A percentile compares a stretch with the other conserved stretches of the same genome.
Evolutionary conservation across 2,113 vertebrate species (phyloP).

Genomic region (Dasyurus viverrinus): DNA sequence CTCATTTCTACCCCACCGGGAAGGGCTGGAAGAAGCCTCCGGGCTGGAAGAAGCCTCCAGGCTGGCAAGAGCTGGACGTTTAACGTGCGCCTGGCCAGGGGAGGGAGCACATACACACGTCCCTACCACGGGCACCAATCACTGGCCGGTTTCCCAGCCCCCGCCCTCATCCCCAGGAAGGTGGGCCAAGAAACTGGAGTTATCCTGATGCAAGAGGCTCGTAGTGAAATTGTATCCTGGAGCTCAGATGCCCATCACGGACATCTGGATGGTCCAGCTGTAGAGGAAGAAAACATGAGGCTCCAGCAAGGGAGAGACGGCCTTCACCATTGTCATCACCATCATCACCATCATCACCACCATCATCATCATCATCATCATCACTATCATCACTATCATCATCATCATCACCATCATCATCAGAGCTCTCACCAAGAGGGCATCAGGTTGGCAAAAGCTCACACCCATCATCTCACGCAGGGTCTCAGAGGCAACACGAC

Average conservation of each 20-base stretch:
- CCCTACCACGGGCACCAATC: not conserved
- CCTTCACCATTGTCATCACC: not conserved
- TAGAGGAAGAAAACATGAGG: not conserved
- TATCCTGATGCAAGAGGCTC: slow-evolving; percentile 31
- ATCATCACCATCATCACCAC: not conserved
- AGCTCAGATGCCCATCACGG: slow-evolving; percentile 30
- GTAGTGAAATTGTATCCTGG: slow-evolving; percentile 51
- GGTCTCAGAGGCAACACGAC: not conserved
- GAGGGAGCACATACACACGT: not conserved
- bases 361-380: too few relatives aligned
- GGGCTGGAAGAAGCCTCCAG: slow-evolving; percentile 22
- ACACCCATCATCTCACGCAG: not conserved
- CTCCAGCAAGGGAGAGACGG: not conserved
- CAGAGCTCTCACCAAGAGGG: not conserved
- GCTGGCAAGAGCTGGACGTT: slow-evolving; percentile 18
- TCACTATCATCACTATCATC: too few relatives aligned
- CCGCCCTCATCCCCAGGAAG: not conserved
- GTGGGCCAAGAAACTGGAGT: slow-evolving; percentile 3
- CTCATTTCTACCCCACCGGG: slow-evolving; percentile 62
- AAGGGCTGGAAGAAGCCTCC: slow-evolving; percentile 29
- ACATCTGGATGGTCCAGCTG: slow-evolving; percentile 59
- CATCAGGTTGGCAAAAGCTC: not conserved
- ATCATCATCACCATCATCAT: too few relatives aligned
- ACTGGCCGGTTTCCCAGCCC: too few relatives aligned
- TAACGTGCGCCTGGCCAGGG: slow-evolving; percentile 35